phyloP scores from a whole-genome alignment of 2,888 invertebrate species.

The Rotaria macrura region DNA sequence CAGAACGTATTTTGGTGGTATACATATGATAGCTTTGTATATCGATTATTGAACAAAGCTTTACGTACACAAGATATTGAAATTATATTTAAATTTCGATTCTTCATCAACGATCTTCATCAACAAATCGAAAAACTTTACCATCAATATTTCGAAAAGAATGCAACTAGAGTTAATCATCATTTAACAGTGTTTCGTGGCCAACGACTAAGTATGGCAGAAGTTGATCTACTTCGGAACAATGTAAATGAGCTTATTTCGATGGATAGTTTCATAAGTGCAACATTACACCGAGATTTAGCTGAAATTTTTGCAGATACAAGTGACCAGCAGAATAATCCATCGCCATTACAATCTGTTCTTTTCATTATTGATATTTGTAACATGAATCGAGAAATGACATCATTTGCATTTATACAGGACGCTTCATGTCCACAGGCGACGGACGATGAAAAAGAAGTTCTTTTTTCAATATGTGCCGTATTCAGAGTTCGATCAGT shows the following conservation, averaged over 20 bases:
- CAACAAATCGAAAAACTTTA: neutral
- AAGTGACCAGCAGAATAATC: neutral
- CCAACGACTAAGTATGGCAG: neutral
- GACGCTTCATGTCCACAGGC: neutral
- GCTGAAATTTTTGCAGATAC: neutral
- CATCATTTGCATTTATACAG: neutral
- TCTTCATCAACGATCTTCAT: neutral
- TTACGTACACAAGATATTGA: neutral
- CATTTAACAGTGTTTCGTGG: neutral
- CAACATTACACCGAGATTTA: neutral
- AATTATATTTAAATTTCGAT: constrained; percentile 13
- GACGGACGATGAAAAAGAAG: neutral
- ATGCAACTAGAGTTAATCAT: too few species aligned
- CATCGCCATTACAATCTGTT: neutral
- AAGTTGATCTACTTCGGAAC: neutral
- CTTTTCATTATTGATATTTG: neutral
- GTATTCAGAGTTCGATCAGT: neutral
- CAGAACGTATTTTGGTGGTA: neutral
- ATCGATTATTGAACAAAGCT: neutral
- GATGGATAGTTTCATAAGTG: neutral
- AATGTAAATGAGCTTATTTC: neutral
- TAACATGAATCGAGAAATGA: neutral
- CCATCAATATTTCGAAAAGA: neutral
- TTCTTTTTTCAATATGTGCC: neutral
- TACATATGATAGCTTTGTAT: neutral